These are phyloP conservation scores for Schizopygopsis pylzovi DNA, from an alignment of 2,797 vertebrate species.

Conservation along the genomic window DNA sequence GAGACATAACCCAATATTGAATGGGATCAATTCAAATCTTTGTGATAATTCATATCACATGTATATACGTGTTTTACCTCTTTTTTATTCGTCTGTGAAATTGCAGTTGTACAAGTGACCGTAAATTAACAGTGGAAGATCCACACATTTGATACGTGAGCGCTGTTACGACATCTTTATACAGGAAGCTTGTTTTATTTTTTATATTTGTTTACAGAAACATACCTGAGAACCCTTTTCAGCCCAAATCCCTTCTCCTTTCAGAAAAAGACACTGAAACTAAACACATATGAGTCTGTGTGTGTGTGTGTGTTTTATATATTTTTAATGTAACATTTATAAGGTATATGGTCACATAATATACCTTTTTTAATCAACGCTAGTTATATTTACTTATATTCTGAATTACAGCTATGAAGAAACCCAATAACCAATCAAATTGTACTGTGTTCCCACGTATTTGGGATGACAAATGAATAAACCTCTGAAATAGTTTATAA, in stretches of 20 bases:
- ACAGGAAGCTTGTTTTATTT: constrained; percentile 30
- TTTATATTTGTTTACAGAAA: constrained; percentile 37
- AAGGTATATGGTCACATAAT: neutral
- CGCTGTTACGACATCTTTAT: neutral
- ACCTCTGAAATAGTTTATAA: neutral
- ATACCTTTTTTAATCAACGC: neutral
- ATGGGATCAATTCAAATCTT: constrained; percentile 14
- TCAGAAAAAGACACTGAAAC: constrained; percentile 19
- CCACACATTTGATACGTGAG: neutral
- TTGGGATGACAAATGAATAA: neutral
- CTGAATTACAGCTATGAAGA: neutral
- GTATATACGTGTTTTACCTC: neutral
- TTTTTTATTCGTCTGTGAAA: constrained; percentile 1
- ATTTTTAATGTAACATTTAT: constrained; percentile 7
- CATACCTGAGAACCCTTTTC: constrained; percentile 23
- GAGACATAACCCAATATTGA: neutral
- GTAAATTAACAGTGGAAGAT: neutral
- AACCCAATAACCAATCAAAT: neutral
- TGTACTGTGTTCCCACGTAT: neutral
- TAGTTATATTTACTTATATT: constrained; percentile 27
- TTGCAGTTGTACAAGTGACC: neutral
- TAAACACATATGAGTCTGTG: neutral
- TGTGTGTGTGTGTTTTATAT: constrained; percentile 8
- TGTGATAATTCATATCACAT: neutral
- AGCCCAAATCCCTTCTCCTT: neutral